Conservation (phyloP, 2,113 vertebrate species). For the Propithecus coquereli region DNA sequence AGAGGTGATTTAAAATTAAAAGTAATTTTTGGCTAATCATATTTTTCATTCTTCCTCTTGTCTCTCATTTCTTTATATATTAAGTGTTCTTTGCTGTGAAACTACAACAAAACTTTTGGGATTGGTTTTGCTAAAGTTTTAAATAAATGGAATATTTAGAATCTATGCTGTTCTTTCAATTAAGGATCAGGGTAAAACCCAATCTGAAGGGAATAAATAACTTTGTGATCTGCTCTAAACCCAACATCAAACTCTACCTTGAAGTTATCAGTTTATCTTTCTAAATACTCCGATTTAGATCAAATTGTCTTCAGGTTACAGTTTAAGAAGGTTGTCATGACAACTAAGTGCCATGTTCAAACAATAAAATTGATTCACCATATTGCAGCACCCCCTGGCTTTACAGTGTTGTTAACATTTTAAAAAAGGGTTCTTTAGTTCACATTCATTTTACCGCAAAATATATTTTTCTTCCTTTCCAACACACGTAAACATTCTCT, state of each 20-base stretch:
- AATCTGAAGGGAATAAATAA: background rate
- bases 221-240: background rate
- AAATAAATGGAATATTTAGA: slow-evolving; percentile 16
- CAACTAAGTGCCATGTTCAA: background rate
- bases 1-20: slow-evolving; percentile 20
- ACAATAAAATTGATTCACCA: background rate
- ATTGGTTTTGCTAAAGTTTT: slow-evolving; percentile 3
- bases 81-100: background rate
- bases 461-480: background rate
- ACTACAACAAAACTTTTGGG: background rate
- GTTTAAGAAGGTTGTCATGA: background rate
- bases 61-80: background rate
- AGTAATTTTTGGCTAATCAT: background rate
- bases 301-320: background rate
- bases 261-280: slow-evolving; percentile 12
- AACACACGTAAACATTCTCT: background rate
- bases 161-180: background rate
- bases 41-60: background rate
- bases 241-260: background rate
- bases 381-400: background rate
- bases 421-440: background rate
- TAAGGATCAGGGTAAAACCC: background rate
- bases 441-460: background rate
- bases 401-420: background rate
- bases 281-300: background rate